These are phyloP conservation scores for Nebria ingens DNA, from an alignment of 1,140 invertebrate species.

Conservation along the genomic window DNA sequence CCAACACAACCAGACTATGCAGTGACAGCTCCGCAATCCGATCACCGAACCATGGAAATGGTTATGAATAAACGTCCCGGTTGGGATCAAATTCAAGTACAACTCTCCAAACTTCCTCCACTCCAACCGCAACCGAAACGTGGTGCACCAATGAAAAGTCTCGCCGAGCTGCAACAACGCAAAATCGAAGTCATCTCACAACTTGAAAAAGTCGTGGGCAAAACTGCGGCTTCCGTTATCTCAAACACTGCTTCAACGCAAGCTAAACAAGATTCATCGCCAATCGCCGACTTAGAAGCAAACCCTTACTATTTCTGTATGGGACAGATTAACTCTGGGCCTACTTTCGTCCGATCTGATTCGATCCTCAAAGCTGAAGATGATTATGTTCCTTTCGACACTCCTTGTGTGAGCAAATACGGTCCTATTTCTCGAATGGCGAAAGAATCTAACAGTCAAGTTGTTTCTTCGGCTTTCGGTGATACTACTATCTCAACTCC, in stretches of 20 bases:
- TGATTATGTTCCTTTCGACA: conserved; percentile 64
- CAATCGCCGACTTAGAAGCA: conserved; percentile 31
- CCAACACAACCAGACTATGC: conserved; percentile 23
- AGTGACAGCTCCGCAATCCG: conserved; percentile 19
- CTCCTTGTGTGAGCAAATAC: conserved; percentile 60
- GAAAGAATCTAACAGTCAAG: conserved; percentile 32
- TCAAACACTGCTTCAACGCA: conserved; percentile 29
- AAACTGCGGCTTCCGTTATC: conserved; percentile 38
- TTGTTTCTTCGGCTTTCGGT: conserved; percentile 22
- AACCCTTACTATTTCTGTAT: conserved; percentile 33
- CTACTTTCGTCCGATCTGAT: conserved; percentile 50
- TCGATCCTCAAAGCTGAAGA: conserved; percentile 58
- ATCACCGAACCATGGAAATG: conserved; percentile 23
- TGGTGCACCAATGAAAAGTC: conserved; percentile 35
- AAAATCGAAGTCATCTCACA: conserved; percentile 57
- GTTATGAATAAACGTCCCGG: conserved; percentile 17
- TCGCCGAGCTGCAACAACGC: conserved; percentile 51
- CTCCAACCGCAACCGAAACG: conserved; percentile 1
- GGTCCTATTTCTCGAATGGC: conserved; percentile 68
- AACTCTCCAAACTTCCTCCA: background rate
- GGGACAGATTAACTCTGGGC: conserved; percentile 33
- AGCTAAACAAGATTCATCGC: conserved; percentile 31
- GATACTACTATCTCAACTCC: conserved; percentile 32
- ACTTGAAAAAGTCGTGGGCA: conserved; percentile 51
- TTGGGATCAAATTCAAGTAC: conserved; percentile 17